phyloP scores from a whole-genome alignment of 2,113 vertebrate species.

The Lates calcarifer region DNA sequence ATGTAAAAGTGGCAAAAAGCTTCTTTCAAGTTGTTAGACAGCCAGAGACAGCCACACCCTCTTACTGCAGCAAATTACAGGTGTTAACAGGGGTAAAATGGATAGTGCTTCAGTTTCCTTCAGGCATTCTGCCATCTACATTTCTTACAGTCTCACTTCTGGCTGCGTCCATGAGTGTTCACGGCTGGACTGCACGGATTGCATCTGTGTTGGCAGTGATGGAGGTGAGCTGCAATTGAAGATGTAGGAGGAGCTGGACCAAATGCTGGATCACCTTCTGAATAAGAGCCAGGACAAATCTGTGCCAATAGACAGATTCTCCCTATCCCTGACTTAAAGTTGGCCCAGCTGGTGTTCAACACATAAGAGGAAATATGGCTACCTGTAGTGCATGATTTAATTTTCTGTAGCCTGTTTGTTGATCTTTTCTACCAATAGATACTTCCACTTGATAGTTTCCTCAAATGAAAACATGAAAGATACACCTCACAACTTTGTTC shows the following conservation, averaged over 20 bases:
- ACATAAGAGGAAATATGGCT: neutral
- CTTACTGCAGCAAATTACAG: constrained; percentile 8
- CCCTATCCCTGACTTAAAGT: neutral
- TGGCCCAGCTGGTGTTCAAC: neutral
- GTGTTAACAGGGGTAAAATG: neutral
- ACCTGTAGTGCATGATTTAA: neutral
- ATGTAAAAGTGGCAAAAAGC: constrained; percentile 6
- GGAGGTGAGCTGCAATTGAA: neutral
- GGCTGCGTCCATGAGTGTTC: neutral
- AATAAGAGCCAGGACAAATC: neutral
- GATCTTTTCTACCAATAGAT: neutral
- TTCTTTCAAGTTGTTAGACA: neutral
- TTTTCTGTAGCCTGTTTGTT: neutral
- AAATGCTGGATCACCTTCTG: neutral
- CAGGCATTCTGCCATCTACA: neutral
- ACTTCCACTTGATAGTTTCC: neutral
- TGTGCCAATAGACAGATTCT: neutral
- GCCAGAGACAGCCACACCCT: neutral
- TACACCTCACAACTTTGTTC: too few species aligned
- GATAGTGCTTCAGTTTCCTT: constrained; percentile 2
- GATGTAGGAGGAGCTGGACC: neutral
- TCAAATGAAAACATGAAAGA: too few species aligned
- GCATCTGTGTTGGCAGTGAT: constrained; percentile 7
- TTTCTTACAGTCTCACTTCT: constrained; percentile 13
- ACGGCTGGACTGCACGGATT: neutral